Percentiles rank a stretch among this genome's conserved stretches.
phyloP scores from a whole-genome alignment of 2,113 vertebrate genomes.

The Apaloderma vittatum region DNA sequence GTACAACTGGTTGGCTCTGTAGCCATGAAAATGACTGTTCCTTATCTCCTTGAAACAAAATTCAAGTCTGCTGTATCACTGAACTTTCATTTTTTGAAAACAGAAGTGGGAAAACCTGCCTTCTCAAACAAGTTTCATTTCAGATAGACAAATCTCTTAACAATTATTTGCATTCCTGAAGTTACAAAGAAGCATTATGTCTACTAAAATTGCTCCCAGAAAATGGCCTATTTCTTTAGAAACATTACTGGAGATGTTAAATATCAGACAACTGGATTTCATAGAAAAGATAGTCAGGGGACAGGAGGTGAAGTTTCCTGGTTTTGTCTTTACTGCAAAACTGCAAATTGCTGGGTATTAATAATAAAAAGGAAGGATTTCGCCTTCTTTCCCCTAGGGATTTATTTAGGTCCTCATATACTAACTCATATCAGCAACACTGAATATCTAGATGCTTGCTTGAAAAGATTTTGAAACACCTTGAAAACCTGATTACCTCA shows the following conservation, averaged over 20 bases:
- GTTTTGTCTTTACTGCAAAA: not conserved
- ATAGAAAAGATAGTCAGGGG: not conserved
- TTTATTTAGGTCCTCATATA: not conserved
- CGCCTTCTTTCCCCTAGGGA: not conserved
- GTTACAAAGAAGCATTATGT: not conserved
- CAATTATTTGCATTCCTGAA: not conserved
- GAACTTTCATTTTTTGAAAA: conserved; percentile 32
- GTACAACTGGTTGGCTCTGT: not conserved
- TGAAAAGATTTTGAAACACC: not conserved
- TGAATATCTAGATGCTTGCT: not conserved
- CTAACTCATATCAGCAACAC: not conserved
- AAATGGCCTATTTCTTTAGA: not conserved
- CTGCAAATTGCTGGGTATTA: not conserved
- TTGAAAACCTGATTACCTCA: not conserved
- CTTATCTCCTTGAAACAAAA: conserved; percentile 42
- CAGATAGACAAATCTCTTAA: not conserved
- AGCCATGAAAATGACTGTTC: conserved; percentile 30
- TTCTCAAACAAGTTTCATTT: conserved; percentile 15
- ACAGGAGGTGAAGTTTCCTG: not conserved
- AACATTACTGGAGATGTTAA: not conserved
- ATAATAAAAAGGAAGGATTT: not conserved
- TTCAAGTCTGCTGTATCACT: not conserved
- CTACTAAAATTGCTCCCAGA: not conserved
- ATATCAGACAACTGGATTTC: not conserved
- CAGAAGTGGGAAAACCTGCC: conserved; percentile 5